Evolutionary conservation across 2,888 invertebrate genomes (phyloP).

Genomic region (Acanthoscelides obtectus): DNA sequence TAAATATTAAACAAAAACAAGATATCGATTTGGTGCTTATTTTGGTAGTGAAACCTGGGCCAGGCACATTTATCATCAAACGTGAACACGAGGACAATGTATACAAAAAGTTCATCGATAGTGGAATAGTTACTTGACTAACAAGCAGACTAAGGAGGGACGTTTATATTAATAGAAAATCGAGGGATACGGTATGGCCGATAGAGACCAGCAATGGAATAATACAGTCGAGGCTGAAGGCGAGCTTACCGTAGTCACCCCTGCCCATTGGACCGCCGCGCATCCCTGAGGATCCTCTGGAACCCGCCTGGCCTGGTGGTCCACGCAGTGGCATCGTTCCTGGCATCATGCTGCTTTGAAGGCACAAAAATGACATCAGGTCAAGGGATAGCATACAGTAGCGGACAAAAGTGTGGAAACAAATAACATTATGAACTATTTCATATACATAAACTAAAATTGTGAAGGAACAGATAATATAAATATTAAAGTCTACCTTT

Average conservation of each 20-base stretch:
- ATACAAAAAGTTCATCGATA: slow-evolving; percentile 7
- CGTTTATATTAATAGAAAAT: slow-evolving; percentile 1
- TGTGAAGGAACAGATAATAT: no score
- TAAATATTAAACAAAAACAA: no score
- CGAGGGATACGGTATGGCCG: neutral
- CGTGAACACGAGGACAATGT: slow-evolving; percentile 1
- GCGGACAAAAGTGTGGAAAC: no score
- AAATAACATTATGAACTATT: no score
- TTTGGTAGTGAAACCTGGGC: neutral
- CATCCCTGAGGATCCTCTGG: slow-evolving; percentile 49
- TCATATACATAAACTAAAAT: no score
- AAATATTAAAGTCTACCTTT: no score
- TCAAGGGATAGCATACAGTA: no score
- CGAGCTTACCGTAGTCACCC: slow-evolving; percentile 84
- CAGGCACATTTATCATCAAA: neutral
- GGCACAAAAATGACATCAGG: no score
- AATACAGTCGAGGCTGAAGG: neutral
- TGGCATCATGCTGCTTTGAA: slow-evolving; percentile 57
- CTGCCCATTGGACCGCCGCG: slow-evolving; percentile 72
- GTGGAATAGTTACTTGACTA: slow-evolving; percentile 48
- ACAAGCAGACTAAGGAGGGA: slow-evolving; percentile 40
- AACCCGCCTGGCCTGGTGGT: slow-evolving; percentile 42
- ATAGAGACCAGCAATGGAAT: neutral
- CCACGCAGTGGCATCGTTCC: slow-evolving; percentile 59
- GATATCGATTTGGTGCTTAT: no score